Base-by-base conservation (phyloP, 1,140 invertebrate species). In the Brachionus calyciflorus region DNA sequence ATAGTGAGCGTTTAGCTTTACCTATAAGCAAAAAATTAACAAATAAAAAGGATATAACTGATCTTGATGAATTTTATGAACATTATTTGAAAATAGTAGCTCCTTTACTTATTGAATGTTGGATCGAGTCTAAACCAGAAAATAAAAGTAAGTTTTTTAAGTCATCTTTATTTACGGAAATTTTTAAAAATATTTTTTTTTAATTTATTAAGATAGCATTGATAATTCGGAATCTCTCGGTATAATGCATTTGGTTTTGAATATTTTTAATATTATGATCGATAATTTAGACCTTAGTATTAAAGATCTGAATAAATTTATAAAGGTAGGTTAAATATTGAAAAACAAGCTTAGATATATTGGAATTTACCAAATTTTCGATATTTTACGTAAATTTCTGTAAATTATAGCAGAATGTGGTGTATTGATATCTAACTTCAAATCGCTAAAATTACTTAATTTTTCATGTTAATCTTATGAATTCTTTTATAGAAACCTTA, bases 81-180 rank as follows among this genome's bases (percentile, higher is more conserved):
- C 48, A 73, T 37, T 81, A 81, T 69, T 57, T 81, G 9, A 51
- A 79, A 48, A 79, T 79, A 12, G 76, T 82, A 17, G 53, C 82
- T 0, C 81, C 82, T 30, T 76, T 83, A 1, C 51, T 83, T 63
- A 55, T 83, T 21, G 80, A 83, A 49, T 82, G 81, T 44, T 83
- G 82, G 82, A 78, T 82, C 21, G 82, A 83, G 49, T 79, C 79
- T 17, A 53, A 69, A 40, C 78, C 80, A 24, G 69, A 73, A 28
- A 37, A 57, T 33, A 73, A 73, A 73, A 73, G 69, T 73, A 51
- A 53, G 24, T 24, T 19, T 1, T 14, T 1, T n/a, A 33, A 28
- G 7, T 49, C 21, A 19, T 30, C 5, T 33, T 37, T 4, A n/a
- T 30, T 37, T 30, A 30, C 21, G 3, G 44, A 28, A 46, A 17